Evolutionary conservation across 2,797 vertebrate genomes (phyloP).

Genomic region (Nyctalus aviator): DNA sequence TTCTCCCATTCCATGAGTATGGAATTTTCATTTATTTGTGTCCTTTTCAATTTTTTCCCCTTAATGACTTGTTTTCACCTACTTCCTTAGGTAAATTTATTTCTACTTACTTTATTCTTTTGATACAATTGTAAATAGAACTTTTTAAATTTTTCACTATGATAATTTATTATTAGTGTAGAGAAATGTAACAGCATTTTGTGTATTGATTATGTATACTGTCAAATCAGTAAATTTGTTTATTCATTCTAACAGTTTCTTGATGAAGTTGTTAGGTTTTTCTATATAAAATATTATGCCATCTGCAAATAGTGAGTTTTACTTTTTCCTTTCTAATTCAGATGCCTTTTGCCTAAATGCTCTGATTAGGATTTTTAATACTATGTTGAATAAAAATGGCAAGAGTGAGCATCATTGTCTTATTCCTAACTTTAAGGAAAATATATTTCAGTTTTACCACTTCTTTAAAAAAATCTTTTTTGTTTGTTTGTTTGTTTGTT

Average conservation of each 20-base stretch:
- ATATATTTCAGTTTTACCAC: too few species aligned
- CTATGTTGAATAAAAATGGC: too few species aligned
- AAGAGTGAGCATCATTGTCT: too few species aligned
- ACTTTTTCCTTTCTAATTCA: too few species aligned
- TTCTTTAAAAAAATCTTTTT: too few species aligned
- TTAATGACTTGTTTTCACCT: background rate
- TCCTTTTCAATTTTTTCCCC: background rate
- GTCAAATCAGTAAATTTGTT: background rate
- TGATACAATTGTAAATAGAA: background rate
- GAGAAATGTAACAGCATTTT: background rate
- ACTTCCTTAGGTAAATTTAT: background rate
- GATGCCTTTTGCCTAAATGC: too few species aligned
- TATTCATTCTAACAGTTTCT: background rate
- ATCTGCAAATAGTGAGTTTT: too few species aligned
- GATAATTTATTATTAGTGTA: background rate
- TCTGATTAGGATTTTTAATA: too few species aligned
- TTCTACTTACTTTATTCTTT: background rate
- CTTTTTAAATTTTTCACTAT: background rate
- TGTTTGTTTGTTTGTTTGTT: too few species aligned
- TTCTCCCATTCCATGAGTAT: background rate
- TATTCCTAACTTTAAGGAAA: too few species aligned
- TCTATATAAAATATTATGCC: too few species aligned
- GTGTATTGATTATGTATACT: background rate
- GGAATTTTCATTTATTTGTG: background rate
- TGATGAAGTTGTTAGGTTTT: too few species aligned